Conservation (phyloP, 2,797 vertebrate genomes). For the Mionectes olivaceus region DNA sequence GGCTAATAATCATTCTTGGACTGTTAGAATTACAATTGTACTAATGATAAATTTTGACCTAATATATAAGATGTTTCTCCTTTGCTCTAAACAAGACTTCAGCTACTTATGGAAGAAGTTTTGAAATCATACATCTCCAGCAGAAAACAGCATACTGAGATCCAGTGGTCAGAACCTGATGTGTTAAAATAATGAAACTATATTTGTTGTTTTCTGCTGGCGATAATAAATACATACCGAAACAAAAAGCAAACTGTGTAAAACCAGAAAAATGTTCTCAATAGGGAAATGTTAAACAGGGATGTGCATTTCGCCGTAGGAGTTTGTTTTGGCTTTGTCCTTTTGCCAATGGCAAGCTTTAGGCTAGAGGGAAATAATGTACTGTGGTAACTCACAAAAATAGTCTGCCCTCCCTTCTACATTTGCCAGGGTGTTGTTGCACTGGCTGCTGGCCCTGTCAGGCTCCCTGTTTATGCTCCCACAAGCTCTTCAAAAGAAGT, state of each 20-base stretch:
- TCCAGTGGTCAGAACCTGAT: not conserved
- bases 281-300: not conserved
- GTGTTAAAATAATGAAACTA: not conserved
- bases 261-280: not conserved
- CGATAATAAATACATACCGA: not conserved
- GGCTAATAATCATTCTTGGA: not conserved
- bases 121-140: not conserved
- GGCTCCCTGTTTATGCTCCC: not conserved
- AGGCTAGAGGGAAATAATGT: not conserved
- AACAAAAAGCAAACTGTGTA: not conserved
- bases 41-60: not conserved
- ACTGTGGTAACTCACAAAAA: not conserved
- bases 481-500: not conserved
- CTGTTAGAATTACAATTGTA: not conserved
- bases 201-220: not conserved
- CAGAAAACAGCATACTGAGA: not conserved
- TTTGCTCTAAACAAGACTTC: not conserved
- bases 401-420: not conserved
- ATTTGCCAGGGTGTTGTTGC: not conserved
- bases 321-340: not conserved
- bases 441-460: not conserved
- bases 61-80: not conserved
- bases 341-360: slow-evolving; percentile 21
- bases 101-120: not conserved
- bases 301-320: not conserved